Base-by-base conservation (phyloP, 2,888 invertebrate species). In the Drosophila eohydei region DNA sequence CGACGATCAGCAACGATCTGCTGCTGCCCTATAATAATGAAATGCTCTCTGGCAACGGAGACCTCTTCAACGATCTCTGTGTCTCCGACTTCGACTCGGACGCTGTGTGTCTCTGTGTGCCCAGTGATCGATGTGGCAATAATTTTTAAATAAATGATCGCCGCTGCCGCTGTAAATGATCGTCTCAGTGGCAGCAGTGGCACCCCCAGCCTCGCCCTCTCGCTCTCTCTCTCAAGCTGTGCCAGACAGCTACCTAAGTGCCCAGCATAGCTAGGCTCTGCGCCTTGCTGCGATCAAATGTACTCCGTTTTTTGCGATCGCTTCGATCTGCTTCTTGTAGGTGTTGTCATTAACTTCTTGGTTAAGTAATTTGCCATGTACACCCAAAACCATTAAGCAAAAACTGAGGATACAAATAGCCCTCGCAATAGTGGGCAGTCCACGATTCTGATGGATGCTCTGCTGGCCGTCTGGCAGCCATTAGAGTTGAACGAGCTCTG, bases 81-180 rank as follows among this genome's bases (percentile, higher is more conserved):
- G 51, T 57, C 38, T 55, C 57, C 41, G 43, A 32, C 40, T 62
- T 43, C 50, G 38, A 34, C 41, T 28, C 54, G 41, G 41, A 26
- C 26, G n/a, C 54, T 61, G 32, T 70, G 72, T 71, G 70, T 76
- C 76, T 71, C 68, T 76, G 21, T 21, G 21, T 21, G 74, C 52
- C 64, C 64, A 52, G 77, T 88, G 87, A 90, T 90, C 90, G 87
- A 89, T 87, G 90, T 89, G 90, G 87, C 84, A 89, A 87, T 90
- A 87, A 87, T 89, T 90, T 89, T 83, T 81, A 89, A 90, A 85
- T 89, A 85, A 89, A 85, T 88, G 85, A 89, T 89, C 81, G 73
- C 60, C 71, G 80, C 72, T 72, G 74, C 72, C 69, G 66, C 80
- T 89, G 86, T 86, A 90, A 86, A 86, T 90, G 86, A 90, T 88